These are phyloP conservation scores for Eumeta japonica DNA, from an alignment of 1,140 invertebrate genomes.

Conservation along the genomic window DNA sequence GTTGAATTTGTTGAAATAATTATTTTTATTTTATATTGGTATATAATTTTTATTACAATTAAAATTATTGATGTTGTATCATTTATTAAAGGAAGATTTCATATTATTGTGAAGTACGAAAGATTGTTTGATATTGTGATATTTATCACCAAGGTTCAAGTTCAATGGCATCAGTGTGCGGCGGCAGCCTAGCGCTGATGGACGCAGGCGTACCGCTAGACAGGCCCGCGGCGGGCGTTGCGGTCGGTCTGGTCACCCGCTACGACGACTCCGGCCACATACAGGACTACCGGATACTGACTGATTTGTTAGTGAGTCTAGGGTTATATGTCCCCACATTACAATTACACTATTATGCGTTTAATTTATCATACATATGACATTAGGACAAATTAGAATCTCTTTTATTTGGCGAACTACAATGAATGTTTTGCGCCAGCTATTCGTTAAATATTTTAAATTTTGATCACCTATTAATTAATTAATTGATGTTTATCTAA, in stretches of 20 bases:
- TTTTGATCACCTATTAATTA: too few relatives aligned
- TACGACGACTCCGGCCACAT: constrained; percentile 61
- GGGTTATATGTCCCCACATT: not conserved
- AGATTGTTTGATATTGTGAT: not conserved
- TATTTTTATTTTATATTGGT: not conserved
- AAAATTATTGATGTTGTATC: too few relatives aligned
- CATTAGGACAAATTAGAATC: too few relatives aligned
- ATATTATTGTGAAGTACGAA: not conserved
- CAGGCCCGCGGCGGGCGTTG: constrained; percentile 88
- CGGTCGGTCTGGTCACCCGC: constrained; percentile 81
- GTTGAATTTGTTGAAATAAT: too few relatives aligned
- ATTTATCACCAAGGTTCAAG: constrained; percentile 67
- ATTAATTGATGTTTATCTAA: too few relatives aligned
- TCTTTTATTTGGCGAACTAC: too few relatives aligned
- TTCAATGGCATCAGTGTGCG: constrained; percentile 98
- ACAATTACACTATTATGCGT: too few relatives aligned
- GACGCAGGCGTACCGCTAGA: constrained; percentile 90
- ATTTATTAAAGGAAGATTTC: not conserved
- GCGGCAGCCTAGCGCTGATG: constrained; percentile 90
- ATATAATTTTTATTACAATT: constrained; percentile 1
- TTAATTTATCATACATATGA: too few relatives aligned
- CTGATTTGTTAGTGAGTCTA: constrained; percentile 81
- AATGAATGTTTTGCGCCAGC: too few relatives aligned
- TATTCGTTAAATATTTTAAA: too few relatives aligned
- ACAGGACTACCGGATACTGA: constrained; percentile 80